Conservation (phyloP, 1,140 invertebrate genomes). For the Microvelia longipes region DNA sequence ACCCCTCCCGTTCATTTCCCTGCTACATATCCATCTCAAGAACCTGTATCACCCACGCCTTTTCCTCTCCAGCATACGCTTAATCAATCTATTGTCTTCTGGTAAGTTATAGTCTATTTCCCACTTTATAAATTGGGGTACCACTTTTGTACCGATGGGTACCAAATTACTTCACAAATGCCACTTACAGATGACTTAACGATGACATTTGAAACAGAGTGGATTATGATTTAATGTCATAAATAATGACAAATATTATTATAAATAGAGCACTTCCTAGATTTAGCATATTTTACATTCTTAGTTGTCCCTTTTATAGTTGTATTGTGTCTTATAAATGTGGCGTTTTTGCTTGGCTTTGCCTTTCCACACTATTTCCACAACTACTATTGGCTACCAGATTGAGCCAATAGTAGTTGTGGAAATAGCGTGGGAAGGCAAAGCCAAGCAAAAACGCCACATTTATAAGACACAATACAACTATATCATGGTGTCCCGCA, state of each 20-base stretch:
- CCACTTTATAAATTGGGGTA: neutral
- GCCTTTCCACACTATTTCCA: no score
- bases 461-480: no score
- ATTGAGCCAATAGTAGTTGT: no score
- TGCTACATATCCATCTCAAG: constrained; percentile 10
- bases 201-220: neutral
- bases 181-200: neutral
- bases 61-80: constrained; percentile 18
- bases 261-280: neutral
- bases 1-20: constrained; percentile 11
- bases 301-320: no score
- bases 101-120: constrained; percentile 14
- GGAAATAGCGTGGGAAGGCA: no score
- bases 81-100: constrained; percentile 19
- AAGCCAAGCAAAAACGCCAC: no score
- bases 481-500: no score
- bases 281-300: neutral
- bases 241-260: neutral
- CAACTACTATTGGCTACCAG: no score
- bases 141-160: neutral
- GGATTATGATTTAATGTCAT: neutral
- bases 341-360: no score
- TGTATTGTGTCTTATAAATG: no score
- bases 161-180: neutral
- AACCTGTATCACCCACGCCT: constrained; percentile 18